Conservation (phyloP, 2,797 vertebrate genomes). For the Hypotaenidia okinawae region DNA sequence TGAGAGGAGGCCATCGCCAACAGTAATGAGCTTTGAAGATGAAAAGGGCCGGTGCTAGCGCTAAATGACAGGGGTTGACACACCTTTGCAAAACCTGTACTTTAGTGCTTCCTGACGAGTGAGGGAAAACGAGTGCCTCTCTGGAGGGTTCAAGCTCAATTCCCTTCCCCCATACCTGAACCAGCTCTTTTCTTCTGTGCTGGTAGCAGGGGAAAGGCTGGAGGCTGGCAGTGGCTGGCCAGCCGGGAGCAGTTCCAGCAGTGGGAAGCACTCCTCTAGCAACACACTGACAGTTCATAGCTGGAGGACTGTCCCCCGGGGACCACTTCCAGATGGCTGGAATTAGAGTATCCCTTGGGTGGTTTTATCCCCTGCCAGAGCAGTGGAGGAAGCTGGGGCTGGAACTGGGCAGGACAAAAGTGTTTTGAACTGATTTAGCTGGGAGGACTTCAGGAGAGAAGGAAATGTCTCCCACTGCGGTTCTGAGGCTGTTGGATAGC, state of each 20-base stretch:
- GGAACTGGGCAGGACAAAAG: not conserved
- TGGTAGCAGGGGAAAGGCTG: not conserved
- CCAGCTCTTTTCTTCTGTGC: not conserved
- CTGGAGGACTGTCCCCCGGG: not conserved
- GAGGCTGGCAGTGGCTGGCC: accelerated
- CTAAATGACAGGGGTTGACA: not conserved
- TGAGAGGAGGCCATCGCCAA: not conserved
- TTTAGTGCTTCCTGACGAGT: not conserved
- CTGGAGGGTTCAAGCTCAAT: not conserved
- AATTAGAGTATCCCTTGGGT: not conserved
- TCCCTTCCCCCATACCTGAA: not conserved
- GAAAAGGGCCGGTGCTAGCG: not conserved
- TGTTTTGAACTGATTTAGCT: not conserved
- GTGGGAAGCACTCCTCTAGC: not conserved
- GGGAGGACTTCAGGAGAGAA: not conserved
- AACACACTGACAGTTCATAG: not conserved
- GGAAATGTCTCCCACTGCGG: not conserved
- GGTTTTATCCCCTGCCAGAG: not conserved
- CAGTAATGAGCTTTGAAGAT: not conserved
- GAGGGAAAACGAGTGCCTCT: not conserved
- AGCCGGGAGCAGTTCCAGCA: constrained; percentile 7
- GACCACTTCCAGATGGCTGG: constrained; percentile 18
- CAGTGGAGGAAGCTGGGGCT: not conserved
- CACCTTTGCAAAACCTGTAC: not conserved
- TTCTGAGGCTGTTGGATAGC: not conserved